Base-by-base conservation (phyloP, 1,140 invertebrate genomes). In the Drosophila truncata region DNA sequence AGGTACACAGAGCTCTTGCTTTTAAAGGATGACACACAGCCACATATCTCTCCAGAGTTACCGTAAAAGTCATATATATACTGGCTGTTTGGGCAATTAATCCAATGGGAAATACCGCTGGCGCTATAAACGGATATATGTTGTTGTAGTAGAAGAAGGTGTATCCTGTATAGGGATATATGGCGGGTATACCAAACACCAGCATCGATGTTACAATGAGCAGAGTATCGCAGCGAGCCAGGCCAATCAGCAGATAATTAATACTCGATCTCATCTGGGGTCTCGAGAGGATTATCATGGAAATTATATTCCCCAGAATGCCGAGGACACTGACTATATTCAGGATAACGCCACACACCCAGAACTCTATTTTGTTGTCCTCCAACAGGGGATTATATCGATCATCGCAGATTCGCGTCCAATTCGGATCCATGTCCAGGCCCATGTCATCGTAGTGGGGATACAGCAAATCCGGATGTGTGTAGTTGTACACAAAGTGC, bases 231-330 rank as follows among this genome's bases (percentile, higher is more conserved):
- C 97, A 98, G 82, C 97, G 95, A 1, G 98, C 98, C 35, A 99
- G 94, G 2, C 97, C 97, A 42, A 97, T 97, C 6, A 99, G 95
- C 65, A 98, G 95, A 88, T 98, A 98, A 93, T 99, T 99, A 78
- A 99, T 98, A 76, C 97, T 98, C 10, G 97, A 98, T 78, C 96
- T 95, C 98, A 99, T 99, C 86, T 98, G 97, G 0, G 97, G 97
- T 37, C 97, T 94, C 14, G 96, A 97, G 10, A 99, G 94, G 31
- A 99, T 98, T 23, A 98, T 96, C 94, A 98, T 97, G 1, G 97
- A 97, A 18, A 99, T 96, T 25, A 96, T 94, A 92, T 99, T 99
- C 58, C 98, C 98, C 3, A 99, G 93, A 33, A 99, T 95, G 0
- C 98, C 98, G 29, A 98, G 95, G 1, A 96, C 84, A 52, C 97